These are phyloP conservation scores for Theretra japonica DNA, from an alignment of 2,888 invertebrate genomes.

Conservation along the genomic window DNA sequence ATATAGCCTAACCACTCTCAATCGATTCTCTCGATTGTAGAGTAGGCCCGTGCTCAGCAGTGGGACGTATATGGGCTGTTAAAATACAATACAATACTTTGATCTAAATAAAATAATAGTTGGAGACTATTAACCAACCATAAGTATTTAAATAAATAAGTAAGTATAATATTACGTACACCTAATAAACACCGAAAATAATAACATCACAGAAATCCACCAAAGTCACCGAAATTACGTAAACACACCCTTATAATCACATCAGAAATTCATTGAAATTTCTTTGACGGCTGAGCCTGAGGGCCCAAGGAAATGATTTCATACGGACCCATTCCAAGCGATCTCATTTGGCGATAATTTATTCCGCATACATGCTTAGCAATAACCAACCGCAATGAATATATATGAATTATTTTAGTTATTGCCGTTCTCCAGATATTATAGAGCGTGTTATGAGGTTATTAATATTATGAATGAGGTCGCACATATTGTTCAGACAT, in stretches of 20 bases:
- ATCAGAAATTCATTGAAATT: constrained; percentile 17
- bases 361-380: constrained; percentile 16
- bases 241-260: constrained; percentile 10
- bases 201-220: not conserved
- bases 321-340: constrained; percentile 9
- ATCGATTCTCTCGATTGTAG: too few relatives aligned
- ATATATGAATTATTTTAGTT: constrained; percentile 7
- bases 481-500: constrained; percentile 1
- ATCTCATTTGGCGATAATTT: constrained; percentile 23
- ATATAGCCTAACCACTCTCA: too few relatives aligned
- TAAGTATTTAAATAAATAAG: too few relatives aligned
- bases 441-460: not conserved
- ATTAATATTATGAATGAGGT: not conserved
- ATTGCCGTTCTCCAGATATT: constrained; percentile 8
- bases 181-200: not conserved
- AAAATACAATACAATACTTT: too few relatives aligned
- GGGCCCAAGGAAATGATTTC: constrained; percentile 14
- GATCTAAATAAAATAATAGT: too few relatives aligned
- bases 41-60: too few relatives aligned
- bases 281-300: constrained; percentile 3
- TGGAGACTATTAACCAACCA: too few relatives aligned
- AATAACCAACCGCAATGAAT: not conserved
- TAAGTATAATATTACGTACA: too few relatives aligned
- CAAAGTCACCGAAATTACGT: not conserved
- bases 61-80: too few relatives aligned